Base-by-base conservation (phyloP, 2,113 vertebrate genomes). In the Tyrannus savana region DNA sequence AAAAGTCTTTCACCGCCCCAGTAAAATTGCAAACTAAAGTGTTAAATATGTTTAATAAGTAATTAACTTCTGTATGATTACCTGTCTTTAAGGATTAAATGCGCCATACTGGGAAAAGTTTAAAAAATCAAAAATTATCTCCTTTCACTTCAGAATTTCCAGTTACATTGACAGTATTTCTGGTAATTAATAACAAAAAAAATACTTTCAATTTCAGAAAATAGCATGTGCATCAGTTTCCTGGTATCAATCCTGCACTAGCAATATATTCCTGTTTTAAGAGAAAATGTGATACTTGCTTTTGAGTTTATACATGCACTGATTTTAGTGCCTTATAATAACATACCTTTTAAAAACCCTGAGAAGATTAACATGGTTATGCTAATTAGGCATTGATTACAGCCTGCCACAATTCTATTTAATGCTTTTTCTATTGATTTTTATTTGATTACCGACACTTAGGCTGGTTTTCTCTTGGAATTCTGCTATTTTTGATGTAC, bases 351-450 rank as follows among this genome's bases (percentile, higher is more conserved):
- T 28, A 89, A 92, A 71, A 46, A 1, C 0, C 7, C 18, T 13
- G 22, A 44, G 41, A 82, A 67, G 58, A 55, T 27, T 50, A 71
- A 47, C 12, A 33, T 62, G 33, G 21, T 46, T 86, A 59, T 87
- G 39, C 59, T 92, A 91, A 90, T 80, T 42, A 94, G 39, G 6
- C 59, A 93, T 73, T 84, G 87, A 93, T 81, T 88, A 37, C 52
- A 77, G 35, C 55, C 35, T 58, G 59, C 15, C 33, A 56, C 7
- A 74, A 44, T 86, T 81, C 37, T 79, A 10, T 67, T 73, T 59
- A 89, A 60, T 89, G 27, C 71, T 73, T 94, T 92, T 84, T 83
- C 30, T 35, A 37, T 81, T 83, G 63, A 67, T 83, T 90, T 84
- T 42, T 63, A 58, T 84, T 87, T 90, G 31, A 77, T 93, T 95